A percentile compares a stretch with the other conserved stretches of the same genome.
phyloP scores from a whole-genome alignment of 2,113 vertebrate genomes.

The Apteryx owenii region DNA sequence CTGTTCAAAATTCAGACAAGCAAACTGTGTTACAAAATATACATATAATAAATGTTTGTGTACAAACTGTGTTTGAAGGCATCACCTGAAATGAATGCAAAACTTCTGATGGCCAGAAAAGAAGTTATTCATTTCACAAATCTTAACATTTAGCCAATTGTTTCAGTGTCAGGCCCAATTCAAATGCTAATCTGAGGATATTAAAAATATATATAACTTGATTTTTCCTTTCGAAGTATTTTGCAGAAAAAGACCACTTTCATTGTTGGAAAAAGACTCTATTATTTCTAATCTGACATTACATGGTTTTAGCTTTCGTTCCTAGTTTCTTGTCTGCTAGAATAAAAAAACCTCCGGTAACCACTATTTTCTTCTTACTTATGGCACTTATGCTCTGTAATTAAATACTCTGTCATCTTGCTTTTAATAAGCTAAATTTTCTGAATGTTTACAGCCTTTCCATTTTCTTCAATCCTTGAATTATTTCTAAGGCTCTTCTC shows the following conservation, averaged over 20 bases:
- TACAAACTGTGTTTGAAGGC: background rate
- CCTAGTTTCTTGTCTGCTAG: background rate
- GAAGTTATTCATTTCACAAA: background rate
- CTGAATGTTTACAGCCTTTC: background rate
- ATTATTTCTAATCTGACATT: background rate
- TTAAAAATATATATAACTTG: background rate
- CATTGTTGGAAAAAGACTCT: background rate
- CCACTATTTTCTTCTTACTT: background rate
- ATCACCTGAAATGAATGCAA: background rate
- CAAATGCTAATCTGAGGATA: background rate
- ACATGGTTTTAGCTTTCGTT: background rate
- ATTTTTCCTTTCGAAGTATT: background rate
- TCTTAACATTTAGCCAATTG: background rate
- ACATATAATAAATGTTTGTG: background rate
- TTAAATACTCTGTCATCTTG: background rate
- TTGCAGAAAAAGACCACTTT: background rate
- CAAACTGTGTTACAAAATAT: background rate
- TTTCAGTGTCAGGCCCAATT: background rate
- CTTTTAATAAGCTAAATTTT: background rate
- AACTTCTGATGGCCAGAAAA: background rate
- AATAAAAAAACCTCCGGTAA: background rate
- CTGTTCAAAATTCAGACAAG: background rate
- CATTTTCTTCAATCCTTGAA: background rate
- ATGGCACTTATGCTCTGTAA: background rate
- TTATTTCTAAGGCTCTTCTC: background rate